Conservation (phyloP, 2,888 invertebrate species). For the Drosophila sordidapex region DNA sequence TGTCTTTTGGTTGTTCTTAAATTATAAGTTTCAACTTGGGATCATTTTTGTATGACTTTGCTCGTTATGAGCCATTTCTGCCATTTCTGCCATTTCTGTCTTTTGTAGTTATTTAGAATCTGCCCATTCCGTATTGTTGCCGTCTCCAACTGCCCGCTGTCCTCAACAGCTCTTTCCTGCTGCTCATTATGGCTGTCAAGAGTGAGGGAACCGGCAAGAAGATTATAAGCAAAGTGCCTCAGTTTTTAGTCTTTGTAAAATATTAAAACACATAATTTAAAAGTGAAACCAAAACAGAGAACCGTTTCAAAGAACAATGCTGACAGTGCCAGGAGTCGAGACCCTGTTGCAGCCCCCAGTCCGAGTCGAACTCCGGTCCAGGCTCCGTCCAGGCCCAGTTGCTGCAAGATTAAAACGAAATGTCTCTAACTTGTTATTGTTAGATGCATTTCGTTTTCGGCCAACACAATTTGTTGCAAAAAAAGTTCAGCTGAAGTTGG, state of each 20-base stretch:
- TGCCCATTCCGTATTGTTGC: conserved; percentile 4
- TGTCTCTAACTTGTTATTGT: conserved; percentile 41
- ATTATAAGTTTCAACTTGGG: conserved; percentile 35
- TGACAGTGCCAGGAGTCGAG: conserved; percentile 34
- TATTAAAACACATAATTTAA: conserved; percentile 78
- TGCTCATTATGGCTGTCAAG: conserved; percentile 58
- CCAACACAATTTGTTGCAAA: conserved; percentile 71
- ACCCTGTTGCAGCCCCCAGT: conserved; percentile 2
- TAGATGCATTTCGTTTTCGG: conserved; percentile 7
- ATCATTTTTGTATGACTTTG: conserved; percentile 32
- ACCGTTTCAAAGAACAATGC: conserved; percentile 47
- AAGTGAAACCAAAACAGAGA: conserved; percentile 38
- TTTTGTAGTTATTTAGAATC: conserved; percentile 34
- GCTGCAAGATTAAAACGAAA: conserved; percentile 65
- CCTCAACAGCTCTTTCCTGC: conserved; percentile 10
- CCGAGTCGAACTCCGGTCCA: not conserved
- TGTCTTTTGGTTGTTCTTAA: not conserved
- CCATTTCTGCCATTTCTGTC: conserved; percentile 23
- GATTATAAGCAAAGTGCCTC: conserved; percentile 73
- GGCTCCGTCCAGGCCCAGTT: conserved; percentile 14
- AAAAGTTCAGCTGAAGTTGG: conserved; percentile 67
- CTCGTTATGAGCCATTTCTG: conserved; percentile 30
- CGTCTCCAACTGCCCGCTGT: not conserved
- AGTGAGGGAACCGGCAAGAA: conserved; percentile 28
- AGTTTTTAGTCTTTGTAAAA: conserved; percentile 76